Evolutionary conservation across 2,888 invertebrate species (phyloP).

Genomic region (Spisula subtruncata): DNA sequence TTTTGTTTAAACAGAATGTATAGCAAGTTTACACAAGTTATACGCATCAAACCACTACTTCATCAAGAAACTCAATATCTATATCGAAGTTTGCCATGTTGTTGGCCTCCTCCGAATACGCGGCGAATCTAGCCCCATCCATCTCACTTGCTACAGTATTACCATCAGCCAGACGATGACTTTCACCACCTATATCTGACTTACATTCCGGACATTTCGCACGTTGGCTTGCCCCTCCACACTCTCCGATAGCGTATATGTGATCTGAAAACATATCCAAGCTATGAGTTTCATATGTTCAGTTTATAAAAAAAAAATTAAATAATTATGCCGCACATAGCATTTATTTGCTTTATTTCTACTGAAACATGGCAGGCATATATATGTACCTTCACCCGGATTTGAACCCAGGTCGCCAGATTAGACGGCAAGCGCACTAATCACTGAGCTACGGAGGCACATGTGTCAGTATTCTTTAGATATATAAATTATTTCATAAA

Average conservation of each 20-base stretch:
- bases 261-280: slow-evolving; percentile 88
- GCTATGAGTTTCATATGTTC: too few relatives aligned
- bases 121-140: slow-evolving; percentile 85
- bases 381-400: too few relatives aligned
- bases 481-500: too few relatives aligned
- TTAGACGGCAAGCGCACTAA: too few relatives aligned
- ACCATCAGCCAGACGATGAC: slow-evolving; percentile 88
- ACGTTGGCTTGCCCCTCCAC: slow-evolving; percentile 90
- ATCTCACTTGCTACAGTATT: slow-evolving; percentile 88
- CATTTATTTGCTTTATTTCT: too few relatives aligned
- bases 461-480: too few relatives aligned
- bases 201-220: slow-evolving; percentile 90
- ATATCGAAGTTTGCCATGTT: slow-evolving; percentile 50
- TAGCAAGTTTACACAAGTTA: not conserved
- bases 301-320: too few relatives aligned
- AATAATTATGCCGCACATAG: too few relatives aligned
- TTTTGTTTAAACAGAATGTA: too few relatives aligned
- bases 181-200: slow-evolving; percentile 89
- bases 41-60: not conserved
- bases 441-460: too few relatives aligned
- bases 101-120: slow-evolving; percentile 81
- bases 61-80: not conserved
- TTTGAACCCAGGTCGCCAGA: too few relatives aligned
- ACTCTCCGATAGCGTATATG: slow-evolving; percentile 91
- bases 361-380: too few relatives aligned